phyloP scores from a whole-genome alignment of 2,888 invertebrate genomes.

The Mythimna impura region DNA sequence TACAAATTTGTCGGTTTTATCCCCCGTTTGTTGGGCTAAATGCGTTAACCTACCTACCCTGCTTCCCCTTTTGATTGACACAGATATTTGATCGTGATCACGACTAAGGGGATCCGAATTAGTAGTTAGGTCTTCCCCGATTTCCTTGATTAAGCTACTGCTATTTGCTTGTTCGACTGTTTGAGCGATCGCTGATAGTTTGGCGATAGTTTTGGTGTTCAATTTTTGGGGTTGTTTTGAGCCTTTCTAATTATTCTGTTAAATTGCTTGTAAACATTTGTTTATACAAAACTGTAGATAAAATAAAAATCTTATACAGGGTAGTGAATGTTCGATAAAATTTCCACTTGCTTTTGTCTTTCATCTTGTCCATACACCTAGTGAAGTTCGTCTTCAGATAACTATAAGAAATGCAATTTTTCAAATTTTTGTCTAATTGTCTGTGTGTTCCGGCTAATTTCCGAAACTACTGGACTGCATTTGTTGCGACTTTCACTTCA shows the following conservation, averaged over 20 bases:
- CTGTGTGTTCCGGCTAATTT: too few relatives aligned
- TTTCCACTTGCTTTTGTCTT: constrained; percentile 11
- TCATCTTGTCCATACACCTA: neutral
- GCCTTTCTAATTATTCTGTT: constrained; percentile 10
- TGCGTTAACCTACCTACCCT: constrained; percentile 60
- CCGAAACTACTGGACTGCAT: too few relatives aligned
- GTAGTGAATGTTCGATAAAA: neutral
- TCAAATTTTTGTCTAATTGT: neutral
- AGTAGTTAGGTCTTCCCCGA: constrained; percentile 51
- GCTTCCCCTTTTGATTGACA: constrained; percentile 82
- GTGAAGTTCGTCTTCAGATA: neutral
- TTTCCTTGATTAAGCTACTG: constrained; percentile 51
- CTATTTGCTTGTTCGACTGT: constrained; percentile 38
- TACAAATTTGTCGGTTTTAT: constrained; percentile 81
- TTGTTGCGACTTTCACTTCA: too few relatives aligned
- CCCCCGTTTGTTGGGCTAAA: constrained; percentile 78
- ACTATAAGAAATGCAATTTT: too few relatives aligned
- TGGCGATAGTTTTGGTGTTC: constrained; percentile 12
- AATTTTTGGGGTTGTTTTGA: constrained; percentile 17
- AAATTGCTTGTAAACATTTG: neutral
- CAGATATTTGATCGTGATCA: constrained; percentile 75
- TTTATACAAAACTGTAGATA: neutral
- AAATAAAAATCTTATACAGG: neutral
- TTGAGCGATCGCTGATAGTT: constrained; percentile 25
- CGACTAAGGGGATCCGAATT: constrained; percentile 51